Evolutionary conservation across 1,140 invertebrate genomes (phyloP), one percentile per base, ranked within the genome.

Genomic region (Pseudomyrmex pallidus): DNA sequence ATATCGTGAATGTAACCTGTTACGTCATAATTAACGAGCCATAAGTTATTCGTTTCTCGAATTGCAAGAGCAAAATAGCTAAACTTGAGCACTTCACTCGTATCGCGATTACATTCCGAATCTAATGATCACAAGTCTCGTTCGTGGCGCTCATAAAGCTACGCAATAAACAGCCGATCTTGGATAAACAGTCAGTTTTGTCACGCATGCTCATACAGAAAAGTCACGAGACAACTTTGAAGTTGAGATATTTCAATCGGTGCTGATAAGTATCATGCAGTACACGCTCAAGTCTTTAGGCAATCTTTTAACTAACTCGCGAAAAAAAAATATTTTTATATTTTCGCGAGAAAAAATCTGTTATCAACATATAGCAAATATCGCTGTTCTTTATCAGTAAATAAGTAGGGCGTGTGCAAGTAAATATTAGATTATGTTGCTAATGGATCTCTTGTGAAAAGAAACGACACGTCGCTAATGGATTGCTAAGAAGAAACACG

Each of bases 91-190:
- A 22, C 22, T 9, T 48, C 9, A 10, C n/a, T 22, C 25, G 17
- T 12, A 22, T 12, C 2, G 13, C 57, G 72, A 64, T 22, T 74
- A 74, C 61, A 76, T 76, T 76, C 46, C 61, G 22, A 76, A 76
- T 66, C 12, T 54, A 76, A 64, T 76, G 52, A 64, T 52, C 48
- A 15, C n/a, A 9, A 54, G 7, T 44, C 61, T 54, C n/a, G 54
- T 17, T 52, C 25, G 61, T 1, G 48, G 74, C 61, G 74, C 61
- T 76, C 9, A 54, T 66, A 76, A 54, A 66, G n/a, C 59, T 54
- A 48, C 44, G 72, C 50, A 35, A 35, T 10, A 76, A 66, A 48
- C 50, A 48, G 20, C 54, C 25, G 35, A 35, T 35, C 35, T 35
- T 35, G 5, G 5, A 35, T 35, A 74, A 44, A 64, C 46, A 76